Evolutionary conservation across 1,140 invertebrate species (phyloP), one percentile per base, ranked within the genome.

Genomic region (Zelostemma sp.): DNA sequence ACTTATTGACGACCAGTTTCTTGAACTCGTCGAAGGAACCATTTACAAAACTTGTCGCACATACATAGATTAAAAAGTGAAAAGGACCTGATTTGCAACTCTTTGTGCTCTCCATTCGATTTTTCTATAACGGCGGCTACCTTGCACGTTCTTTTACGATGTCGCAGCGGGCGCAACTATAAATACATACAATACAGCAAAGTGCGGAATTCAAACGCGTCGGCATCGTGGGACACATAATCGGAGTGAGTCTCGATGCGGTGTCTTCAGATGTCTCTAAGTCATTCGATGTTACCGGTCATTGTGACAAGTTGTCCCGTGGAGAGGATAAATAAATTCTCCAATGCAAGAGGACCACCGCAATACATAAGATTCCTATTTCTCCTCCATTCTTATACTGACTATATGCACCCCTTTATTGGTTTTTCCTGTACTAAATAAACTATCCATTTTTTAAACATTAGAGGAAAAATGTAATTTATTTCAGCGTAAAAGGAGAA

Each of bases 241-340:
- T 43, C 41, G 41, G 18, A 43, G 14, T 9, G n/a, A n/a, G n/a
- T n/a, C n/a, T n/a, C 21, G 21, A 25, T 18, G 45, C 45, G 45
- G 45, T 19, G 17, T 46, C 45, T 46, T 46, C 45, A 17, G 45
- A 46, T 46, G 16, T 46, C 45, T 19, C 18, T n/a, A n/a, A 18
- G 45, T 46, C 45, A 46, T 46, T 19, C 45, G 45, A 46, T 46
- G 45, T 18, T 19, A 18, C 16, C 18, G 45, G 1, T 46, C 45
- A 46, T 46, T 46, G 45, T 46, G 45, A 46, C 45, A 46, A 9
- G 45, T 46, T 46, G 19, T 46, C 45, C 45, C 45, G 45, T 18
- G 16, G 45, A 15, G 45, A 46, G 45, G 45, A 46, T 18, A 46
- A 46, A 46, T 46, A 46, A 46, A 46, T 46, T 46, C 45, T 11